Evolutionary conservation across 2,888 invertebrate genomes (phyloP).

Genomic region (Diarsia dahlii): DNA sequence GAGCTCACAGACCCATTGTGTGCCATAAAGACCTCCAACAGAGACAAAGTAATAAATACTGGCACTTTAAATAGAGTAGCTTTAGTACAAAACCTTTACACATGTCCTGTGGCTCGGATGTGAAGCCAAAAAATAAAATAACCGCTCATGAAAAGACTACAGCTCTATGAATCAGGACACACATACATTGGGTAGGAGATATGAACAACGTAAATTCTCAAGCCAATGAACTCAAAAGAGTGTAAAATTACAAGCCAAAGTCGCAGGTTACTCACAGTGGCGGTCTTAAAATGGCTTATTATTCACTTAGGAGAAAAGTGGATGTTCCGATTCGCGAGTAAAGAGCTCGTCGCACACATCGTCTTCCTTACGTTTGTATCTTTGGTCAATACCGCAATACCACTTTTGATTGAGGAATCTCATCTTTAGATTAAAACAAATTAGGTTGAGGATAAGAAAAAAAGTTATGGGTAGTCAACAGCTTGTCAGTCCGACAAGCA

Average conservation of each 20-base stretch:
- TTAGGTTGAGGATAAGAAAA: neutral
- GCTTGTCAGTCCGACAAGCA: too few relatives aligned
- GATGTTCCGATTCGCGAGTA: conserved; percentile 39
- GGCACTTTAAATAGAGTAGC: conserved; percentile 44
- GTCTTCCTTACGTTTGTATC: conserved; percentile 27
- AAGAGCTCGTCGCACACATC: conserved; percentile 16
- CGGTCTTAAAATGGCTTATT: conserved; percentile 46
- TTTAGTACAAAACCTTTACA: conserved; percentile 38
- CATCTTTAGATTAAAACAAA: neutral
- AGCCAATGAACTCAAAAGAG: conserved; percentile 46
- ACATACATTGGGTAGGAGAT: conserved; percentile 25
- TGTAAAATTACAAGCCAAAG: conserved; percentile 33
- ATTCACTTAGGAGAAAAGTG: conserved; percentile 54
- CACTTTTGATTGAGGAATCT: neutral
- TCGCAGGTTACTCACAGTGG: conserved; percentile 28
- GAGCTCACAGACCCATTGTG: conserved; percentile 18
- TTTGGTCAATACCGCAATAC: neutral
- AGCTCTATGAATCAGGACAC: conserved; percentile 43
- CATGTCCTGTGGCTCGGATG: conserved; percentile 28
- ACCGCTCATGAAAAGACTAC: conserved; percentile 24
- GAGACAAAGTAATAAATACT: conserved; percentile 49
- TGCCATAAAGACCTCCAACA: conserved; percentile 61
- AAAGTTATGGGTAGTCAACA: too few relatives aligned
- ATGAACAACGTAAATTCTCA: neutral
- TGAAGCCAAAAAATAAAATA: conserved; percentile 40